Base-by-base conservation (phyloP, 2,797 vertebrate species). In the Anniella stebbinsi region DNA sequence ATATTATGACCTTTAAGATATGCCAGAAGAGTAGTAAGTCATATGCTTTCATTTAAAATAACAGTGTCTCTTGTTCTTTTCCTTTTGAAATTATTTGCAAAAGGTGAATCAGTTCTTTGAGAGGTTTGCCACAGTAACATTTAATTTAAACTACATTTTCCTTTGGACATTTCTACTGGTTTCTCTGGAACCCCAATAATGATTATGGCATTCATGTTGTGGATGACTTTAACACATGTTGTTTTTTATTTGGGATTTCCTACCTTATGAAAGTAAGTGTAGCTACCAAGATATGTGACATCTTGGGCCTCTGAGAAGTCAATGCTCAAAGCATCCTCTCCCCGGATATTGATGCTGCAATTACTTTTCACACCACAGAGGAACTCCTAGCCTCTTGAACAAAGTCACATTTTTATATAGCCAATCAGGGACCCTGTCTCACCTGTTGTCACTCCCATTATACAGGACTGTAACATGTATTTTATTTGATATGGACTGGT, bases 1-100 rank as follows among this genome's bases (percentile, higher is more conserved):
- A 60, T 8, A 38, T 28, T 9, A 41, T 88, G 87, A 88, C 87
- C 78, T 88, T 88, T 81, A 57, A 73, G 17, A 33, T n/a, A 38
- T 45, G 66, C 78, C 87, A 81, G 66, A 81, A 70, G 78, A 81
- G 21, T 88, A 78, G 66, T 60, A 38, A 81, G 78, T 72, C 78
- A 41, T 70, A 88, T 73, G 87, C 51, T 88, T 81, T 82, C 67
- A 81, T 73, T 87, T 88, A 81, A 72, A 88, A 72, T 88, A 72
- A 88, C 9, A 60, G 87, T 41, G 38, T 13, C 81, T 72, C 63
- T 81, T 72, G 48, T 17, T 57, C n/a, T 73, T 88, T 81, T 72
- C 45, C 67, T 45, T 82, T 18, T 88, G 51, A 88, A 81, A 57
- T 69, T 45, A 88, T 17, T 57, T 38, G n/a, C 45, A 72, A 60